Evolutionary conservation across 2,113 vertebrate species (phyloP), one percentile per base, ranked within the genome.

Genomic region (Ageneiosus marmoratus): DNA sequence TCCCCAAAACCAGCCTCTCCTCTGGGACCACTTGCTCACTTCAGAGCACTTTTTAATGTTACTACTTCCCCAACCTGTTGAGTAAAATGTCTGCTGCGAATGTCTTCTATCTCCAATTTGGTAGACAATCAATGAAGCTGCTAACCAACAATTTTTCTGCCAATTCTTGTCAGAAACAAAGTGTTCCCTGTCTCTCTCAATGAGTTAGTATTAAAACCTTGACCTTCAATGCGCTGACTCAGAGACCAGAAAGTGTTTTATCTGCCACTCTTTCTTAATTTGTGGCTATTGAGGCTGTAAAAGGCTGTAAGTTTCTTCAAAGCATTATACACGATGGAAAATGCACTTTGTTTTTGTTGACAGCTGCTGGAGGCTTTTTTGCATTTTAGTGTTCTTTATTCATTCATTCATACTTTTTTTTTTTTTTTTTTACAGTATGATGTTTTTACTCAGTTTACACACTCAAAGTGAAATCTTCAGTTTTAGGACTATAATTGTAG

Each of bases 181-280:
- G 60, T 53, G 69, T 48, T 24, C 48, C 22, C 37, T 58, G 76
- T 83, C 41, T 78, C n/a, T 79, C 2, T 58, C 74, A 70, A 24
- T 50, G 63, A 50, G 75, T 37, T 60, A 48, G n/a, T 78, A 83
- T 78, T 67, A 78, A 78, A 63, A 83, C 50, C 51, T 69, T 83
- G 82, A 83, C 74, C 73, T 67, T n/a, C 11, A 15, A 11, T 63
- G 77, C 29, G 75, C 80, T 27, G 37, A 13, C 55, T 75, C 20
- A 77, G 74, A 56, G 58, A 77, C 27, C 16, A 34, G 58, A 75
- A 65, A 51, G 20, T 37, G 73, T 22, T 77, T 77, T 67, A 46
- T 51, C 44, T 13, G 46, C 10, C 10, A 0, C 41, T 46, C 15
- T 51, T 37, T 53, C 15, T 34, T 37, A 20, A 48, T 63, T 80